phyloP scores from a whole-genome alignment of 2,113 vertebrate species.

The Tauraco erythrolophus region DNA sequence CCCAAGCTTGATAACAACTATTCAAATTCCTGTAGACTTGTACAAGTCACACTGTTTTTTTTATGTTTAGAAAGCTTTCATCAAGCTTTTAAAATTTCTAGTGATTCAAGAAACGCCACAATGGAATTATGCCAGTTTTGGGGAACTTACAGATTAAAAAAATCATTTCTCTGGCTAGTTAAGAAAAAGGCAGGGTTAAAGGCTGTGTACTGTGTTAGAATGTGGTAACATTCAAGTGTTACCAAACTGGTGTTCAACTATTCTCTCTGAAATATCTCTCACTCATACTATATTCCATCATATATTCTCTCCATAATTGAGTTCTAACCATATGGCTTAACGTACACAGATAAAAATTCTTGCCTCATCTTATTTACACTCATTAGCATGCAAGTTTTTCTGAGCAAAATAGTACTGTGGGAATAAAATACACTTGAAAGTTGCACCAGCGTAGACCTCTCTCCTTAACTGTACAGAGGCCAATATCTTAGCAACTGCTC shows the following conservation, averaged over 20 bases:
- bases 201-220: neutral
- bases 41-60: neutral
- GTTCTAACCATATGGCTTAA: neutral
- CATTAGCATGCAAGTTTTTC: neutral
- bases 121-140: neutral
- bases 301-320: neutral
- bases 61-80: neutral
- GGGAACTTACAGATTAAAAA: neutral
- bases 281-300: neutral
- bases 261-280: neutral
- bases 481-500: neutral
- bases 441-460: neutral
- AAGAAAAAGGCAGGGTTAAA: neutral
- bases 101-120: neutral
- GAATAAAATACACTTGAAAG: neutral
- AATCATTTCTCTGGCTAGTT: neutral
- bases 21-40: neutral
- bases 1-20: neutral
- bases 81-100: neutral
- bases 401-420: neutral
- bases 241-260: neutral
- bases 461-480: neutral
- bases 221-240: too few species aligned
- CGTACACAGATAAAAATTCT: neutral
- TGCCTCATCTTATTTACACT: neutral